These are phyloP conservation scores for Menidia beryllina DNA, from an alignment of 2,113 vertebrate species.

Conservation along the genomic window DNA sequence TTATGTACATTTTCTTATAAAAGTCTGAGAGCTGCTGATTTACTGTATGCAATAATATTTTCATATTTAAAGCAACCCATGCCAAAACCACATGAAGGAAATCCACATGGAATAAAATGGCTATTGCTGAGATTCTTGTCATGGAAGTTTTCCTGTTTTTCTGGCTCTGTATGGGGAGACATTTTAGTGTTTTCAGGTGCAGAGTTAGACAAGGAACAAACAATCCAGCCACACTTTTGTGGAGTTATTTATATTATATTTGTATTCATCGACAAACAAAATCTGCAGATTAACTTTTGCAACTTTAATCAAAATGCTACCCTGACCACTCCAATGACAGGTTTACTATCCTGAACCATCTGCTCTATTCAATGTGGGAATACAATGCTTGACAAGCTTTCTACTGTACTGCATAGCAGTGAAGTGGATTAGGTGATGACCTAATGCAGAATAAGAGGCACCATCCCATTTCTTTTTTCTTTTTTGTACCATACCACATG, in stretches of 20 bases:
- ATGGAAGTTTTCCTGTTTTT: background rate
- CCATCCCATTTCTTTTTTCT: conserved; percentile 39
- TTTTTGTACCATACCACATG: conserved; percentile 65
- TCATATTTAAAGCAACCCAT: conserved; percentile 7
- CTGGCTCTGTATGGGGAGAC: conserved; percentile 10
- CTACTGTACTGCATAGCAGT: conserved; percentile 41
- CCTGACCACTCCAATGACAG: conserved; percentile 47
- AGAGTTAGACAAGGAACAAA: background rate
- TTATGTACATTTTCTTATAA: conserved; percentile 41
- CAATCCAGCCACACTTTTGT: background rate
- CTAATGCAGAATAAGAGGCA: conserved; percentile 69
- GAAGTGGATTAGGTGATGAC: conserved; percentile 68
- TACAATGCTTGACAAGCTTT: conserved; percentile 34
- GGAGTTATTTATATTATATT: conserved; percentile 16
- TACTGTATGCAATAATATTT: conserved; percentile 29
- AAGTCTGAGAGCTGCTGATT: conserved; percentile 13
- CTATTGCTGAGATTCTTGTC: conserved; percentile 6
- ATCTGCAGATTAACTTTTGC: conserved; percentile 34
- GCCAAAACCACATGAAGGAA: conserved; percentile 19
- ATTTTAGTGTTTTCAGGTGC: conserved; percentile 28
- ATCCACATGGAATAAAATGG: conserved; percentile 18
- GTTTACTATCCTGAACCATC: conserved; percentile 63
- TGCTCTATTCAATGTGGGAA: conserved; percentile 61
- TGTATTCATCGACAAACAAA: conserved; percentile 1
- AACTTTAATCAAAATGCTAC: conserved; percentile 39